Base-by-base conservation (phyloP, 2,797 vertebrate genomes). In the Bucorvus abyssinicus region DNA sequence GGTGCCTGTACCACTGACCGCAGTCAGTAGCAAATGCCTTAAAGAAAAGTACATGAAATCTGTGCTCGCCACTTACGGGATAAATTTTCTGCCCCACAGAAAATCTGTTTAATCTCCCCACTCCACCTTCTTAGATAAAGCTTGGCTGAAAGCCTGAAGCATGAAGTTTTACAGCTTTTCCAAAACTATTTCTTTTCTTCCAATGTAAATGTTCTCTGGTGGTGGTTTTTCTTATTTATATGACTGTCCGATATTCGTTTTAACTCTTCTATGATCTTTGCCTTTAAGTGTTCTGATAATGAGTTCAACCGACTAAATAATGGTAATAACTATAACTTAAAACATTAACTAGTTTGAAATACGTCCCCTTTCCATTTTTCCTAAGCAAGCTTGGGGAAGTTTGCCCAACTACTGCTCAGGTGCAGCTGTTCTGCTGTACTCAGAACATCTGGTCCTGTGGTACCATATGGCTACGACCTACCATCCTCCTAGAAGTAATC, bases 381-480 rank as follows among this genome's bases (percentile, higher is more conserved):
- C 75, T 83, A n/a, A 47, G 64, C 36, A 68, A 71, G 64, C 45
- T 12, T 67, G 45, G 84, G 59, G 40, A 92, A 64, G 40, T 70
- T 92, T 78, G 67, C 70, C 34, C 7, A 1, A 30, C 50, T 68
- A 34, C 27, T 53, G 38, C 50, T 95, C 78, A 95, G 93, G 86
- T 95, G 69, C 84, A 92, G 86, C 81, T 92, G 90, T 74, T 91
- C 71, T 68, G n/a, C 61, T 5, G 3, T 67, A 53, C 64, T 84
- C 4, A 1, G 56, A 95, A 93, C 93, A 94, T 95, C 93, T 95
- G 94, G 92, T 83, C 81, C 49, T 63, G 21, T 89, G 84, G 68
- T 77, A 89, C 71, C 44, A 67, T 69, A 86, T 84, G 84, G 64
- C 84, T 85, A 8, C 3, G 3, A 84, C 78, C 64, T 68, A 42